phyloP scores from a whole-genome alignment of 2,888 invertebrate genomes.

The Congeria kusceri region DNA sequence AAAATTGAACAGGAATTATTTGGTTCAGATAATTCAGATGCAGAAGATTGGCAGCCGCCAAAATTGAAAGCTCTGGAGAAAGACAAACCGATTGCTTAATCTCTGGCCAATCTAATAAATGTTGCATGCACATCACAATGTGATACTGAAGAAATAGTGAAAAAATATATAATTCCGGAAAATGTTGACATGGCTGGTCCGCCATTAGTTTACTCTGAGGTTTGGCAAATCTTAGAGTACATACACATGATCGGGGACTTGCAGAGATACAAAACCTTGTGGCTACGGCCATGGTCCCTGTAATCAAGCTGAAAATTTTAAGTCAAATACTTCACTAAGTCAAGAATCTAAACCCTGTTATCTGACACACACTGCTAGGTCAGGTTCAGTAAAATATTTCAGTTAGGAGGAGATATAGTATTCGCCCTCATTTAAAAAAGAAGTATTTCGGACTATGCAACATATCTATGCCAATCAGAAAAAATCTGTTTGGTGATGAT shows the following conservation, averaged over 20 bases:
- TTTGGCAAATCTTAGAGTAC: constrained; percentile 24
- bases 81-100: background rate
- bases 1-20: too few species aligned
- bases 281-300: constrained; percentile 19
- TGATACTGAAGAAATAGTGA: too few species aligned
- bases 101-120: constrained; percentile 16
- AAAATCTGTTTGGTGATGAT: constrained; percentile 9
- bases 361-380: constrained; percentile 25
- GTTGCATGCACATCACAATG: constrained; percentile 17
- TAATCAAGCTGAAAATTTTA: constrained; percentile 26
- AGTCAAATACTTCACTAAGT: constrained; percentile 1
- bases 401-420: constrained; percentile 12
- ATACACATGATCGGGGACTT: constrained; percentile 6
- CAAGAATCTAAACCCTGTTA: background rate
- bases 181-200: constrained; percentile 26
- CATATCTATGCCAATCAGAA: constrained; percentile 14
- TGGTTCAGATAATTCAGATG: too few species aligned
- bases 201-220: constrained; percentile 20
- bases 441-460: constrained; percentile 22
- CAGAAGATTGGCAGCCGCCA: constrained; percentile 8
- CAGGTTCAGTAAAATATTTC: constrained; percentile 30
- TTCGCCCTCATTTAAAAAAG: constrained; percentile 15
- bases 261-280: constrained; percentile 16
- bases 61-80: background rate
- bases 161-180: constrained; percentile 22